These are phyloP conservation scores for western clawed frog (Xenopus tropicalis) DNA, from an alignment of 2,113 vertebrate species.

Conservation along the genomic window UCB_Xtro_10.0 CM004451.2:74492501-74493000, in stretches of 20 bases:
- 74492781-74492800: slow-evolving; percentile 98
- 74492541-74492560: slow-evolving; percentile 97
- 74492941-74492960: slow-evolving; percentile 99
- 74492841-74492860: slow-evolving; percentile 98
- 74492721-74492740: slow-evolving; percentile 90
- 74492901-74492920: slow-evolving; percentile 99
- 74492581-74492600: slow-evolving; percentile 96
- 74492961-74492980: slow-evolving; percentile 98
- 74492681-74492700: too few species aligned
- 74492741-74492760: slow-evolving; percentile 95
- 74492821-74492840: slow-evolving; percentile 93
- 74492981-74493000: slow-evolving; percentile 67
- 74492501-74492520: slow-evolving; percentile 95
- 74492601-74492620: slow-evolving; percentile 98
- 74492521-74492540: slow-evolving; percentile 96
- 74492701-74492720: background rate
- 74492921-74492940: slow-evolving; percentile 97
- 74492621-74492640: background rate
- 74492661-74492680: too few species aligned
- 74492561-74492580: slow-evolving; percentile 97
- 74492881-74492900: slow-evolving; percentile 97
- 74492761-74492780: slow-evolving; percentile 98
- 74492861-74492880: slow-evolving; percentile 95
- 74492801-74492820: slow-evolving; percentile 94
- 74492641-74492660: too few species aligned